Base-by-base conservation (phyloP, 2,888 invertebrate genomes). In the Candidula unifasciata region DNA sequence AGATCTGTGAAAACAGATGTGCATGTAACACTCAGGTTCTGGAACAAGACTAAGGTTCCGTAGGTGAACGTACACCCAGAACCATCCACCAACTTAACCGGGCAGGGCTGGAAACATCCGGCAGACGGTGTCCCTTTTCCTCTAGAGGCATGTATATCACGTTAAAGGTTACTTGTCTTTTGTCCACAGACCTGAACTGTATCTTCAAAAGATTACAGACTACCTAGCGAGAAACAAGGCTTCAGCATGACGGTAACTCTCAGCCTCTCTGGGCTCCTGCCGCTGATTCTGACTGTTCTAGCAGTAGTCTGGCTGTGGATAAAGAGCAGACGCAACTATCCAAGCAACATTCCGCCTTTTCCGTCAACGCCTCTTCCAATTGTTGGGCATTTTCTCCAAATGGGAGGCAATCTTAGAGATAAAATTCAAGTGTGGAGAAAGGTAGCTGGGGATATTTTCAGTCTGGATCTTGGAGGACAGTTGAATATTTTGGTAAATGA, bases 401-500 rank as follows among this genome's bases (percentile, higher is more conserved):
- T 86, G 77, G 35, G 21, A n/a, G 73, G 54, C 8, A 66, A 85
- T 66, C 60, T 77, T 18, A 52, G 78, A 27, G 69, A 60, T 21
- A 69, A 77, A 71, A 57, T 82, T 13, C 13, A 54, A 33, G 44
- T 30, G 27, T 85, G 85, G 85, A 33, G 85, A 10, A n/a, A 66
- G 27, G 24, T 57, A 57, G 69, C 80, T 16, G 86, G 86, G 1
- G 84, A 86, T 68, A 68, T 86, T 24, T 86, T 73, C 77, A 86
- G 86, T 57, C 60, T 86, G 35, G 82, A 86, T 64, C 16, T 86
- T 37, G 79, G 74, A n/a, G 64, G 71, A 13, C 68, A 54, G 0
- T 84, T 80, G 16, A 33, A 84, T 2, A 80, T 87, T 33, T 82
- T 87, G 30, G 71, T 87, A n/a, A 85, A 82, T 68, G 83, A 86